phyloP scores from a whole-genome alignment of 2,797 vertebrate genomes.

The Propithecus deckenii region DNA sequence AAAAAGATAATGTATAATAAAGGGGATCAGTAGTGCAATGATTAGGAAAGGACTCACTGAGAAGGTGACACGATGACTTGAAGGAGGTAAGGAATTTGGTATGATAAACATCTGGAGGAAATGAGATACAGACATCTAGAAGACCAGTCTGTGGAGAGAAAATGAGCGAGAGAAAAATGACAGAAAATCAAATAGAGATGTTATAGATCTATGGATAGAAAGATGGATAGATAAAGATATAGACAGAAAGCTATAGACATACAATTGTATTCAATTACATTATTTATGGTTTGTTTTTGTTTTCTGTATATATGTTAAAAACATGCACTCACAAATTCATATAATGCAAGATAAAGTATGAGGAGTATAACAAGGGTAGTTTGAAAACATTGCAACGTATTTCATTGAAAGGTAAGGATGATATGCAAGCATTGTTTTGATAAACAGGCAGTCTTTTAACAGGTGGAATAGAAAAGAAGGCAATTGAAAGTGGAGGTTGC shows the following conservation, averaged over 20 bases:
- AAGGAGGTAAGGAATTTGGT: not conserved
- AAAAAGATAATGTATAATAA: not conserved
- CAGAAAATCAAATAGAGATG: not conserved
- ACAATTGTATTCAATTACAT: not conserved
- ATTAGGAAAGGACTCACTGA: not conserved
- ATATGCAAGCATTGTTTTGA: not conserved
- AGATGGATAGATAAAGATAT: not conserved
- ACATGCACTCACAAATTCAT: not conserved
- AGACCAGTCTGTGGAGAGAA: not conserved
- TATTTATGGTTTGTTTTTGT: not conserved
- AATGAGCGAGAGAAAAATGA: not conserved
- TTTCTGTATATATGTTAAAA: not conserved
- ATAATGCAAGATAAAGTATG: not conserved
- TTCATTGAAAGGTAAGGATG: not conserved
- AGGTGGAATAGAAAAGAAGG: not conserved
- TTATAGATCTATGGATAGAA: not conserved
- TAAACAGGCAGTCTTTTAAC: not conserved
- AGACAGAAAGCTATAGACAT: not conserved
- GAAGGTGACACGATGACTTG: not conserved
- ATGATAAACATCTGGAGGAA: not conserved
- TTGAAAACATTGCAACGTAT: not conserved
- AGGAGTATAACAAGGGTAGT: not conserved
- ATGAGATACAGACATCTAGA: not conserved
- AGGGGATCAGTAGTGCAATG: not conserved
- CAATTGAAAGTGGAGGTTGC: not conserved